Evolutionary conservation across 2,797 vertebrate genomes (phyloP).

Genomic region (Pangasius krempfi): DNA sequence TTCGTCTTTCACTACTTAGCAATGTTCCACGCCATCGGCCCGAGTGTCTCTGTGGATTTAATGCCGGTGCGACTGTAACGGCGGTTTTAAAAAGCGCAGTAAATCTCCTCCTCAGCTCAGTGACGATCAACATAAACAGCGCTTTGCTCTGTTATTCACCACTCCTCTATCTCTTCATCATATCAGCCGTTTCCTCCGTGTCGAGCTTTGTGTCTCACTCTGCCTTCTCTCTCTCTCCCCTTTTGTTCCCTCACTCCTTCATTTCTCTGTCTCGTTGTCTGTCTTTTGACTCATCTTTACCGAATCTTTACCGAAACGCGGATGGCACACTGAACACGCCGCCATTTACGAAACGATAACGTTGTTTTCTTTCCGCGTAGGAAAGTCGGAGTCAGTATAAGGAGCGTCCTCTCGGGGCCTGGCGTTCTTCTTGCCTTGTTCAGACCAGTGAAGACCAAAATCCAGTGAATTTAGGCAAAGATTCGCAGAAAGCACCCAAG

Average conservation of each 20-base stretch:
- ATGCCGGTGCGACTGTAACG: not conserved
- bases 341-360: no score
- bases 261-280: not conserved
- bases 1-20: not conserved
- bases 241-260: not conserved
- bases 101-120: not conserved
- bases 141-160: not conserved
- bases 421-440: no score
- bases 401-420: not conserved
- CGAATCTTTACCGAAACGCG: not conserved
- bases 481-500: not conserved
- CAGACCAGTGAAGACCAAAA: not conserved
- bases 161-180: not conserved
- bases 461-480: not conserved
- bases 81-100: not conserved
- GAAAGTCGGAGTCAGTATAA: not conserved
- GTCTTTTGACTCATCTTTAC: not conserved
- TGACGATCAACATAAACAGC: conserved; percentile 5
- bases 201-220: not conserved
- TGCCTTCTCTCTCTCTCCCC: not conserved
- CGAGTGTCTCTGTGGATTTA: not conserved
- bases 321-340: not conserved
- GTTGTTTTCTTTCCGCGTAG: not conserved
- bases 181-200: not conserved
- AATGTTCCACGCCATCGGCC: not conserved